These are phyloP conservation scores for Sigmodon hispidus DNA, from an alignment of 2,113 vertebrate genomes.

Conservation along the genomic window DNA sequence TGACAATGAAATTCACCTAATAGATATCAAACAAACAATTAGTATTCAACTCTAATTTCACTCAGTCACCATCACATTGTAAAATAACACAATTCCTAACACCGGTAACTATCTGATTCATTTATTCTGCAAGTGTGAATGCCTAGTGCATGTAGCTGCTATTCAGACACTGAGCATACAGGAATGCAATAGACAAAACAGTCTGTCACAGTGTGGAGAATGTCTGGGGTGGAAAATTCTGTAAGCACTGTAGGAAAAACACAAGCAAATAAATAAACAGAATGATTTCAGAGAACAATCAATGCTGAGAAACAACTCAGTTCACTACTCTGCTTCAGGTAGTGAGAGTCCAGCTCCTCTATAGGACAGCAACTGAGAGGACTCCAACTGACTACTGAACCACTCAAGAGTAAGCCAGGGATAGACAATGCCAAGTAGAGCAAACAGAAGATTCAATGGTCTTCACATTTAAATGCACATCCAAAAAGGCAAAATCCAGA, in stretches of 20 bases:
- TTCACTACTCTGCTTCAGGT: neutral
- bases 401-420: neutral
- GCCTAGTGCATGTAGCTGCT: neutral
- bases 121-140: neutral
- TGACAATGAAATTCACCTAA: conserved; percentile 98
- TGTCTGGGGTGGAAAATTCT: too few species aligned
- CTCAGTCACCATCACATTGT: neutral
- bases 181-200: neutral
- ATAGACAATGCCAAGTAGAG: neutral
- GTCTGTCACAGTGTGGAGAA: neutral
- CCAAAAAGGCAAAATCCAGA: neutral
- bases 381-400: conserved; percentile 17
- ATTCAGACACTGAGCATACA: neutral
- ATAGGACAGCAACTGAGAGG: neutral
- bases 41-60: conserved; percentile 34
- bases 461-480: neutral
- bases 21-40: conserved; percentile 71
- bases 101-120: neutral
- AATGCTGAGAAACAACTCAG: neutral
- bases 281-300: neutral
- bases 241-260: neutral
- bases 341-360: neutral
- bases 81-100: conserved; percentile 6
- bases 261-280: conserved; percentile 24
- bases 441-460: neutral